These are phyloP conservation scores for Melanotus villosus DNA, from an alignment of 2,888 invertebrate species.

Conservation along the genomic window DNA sequence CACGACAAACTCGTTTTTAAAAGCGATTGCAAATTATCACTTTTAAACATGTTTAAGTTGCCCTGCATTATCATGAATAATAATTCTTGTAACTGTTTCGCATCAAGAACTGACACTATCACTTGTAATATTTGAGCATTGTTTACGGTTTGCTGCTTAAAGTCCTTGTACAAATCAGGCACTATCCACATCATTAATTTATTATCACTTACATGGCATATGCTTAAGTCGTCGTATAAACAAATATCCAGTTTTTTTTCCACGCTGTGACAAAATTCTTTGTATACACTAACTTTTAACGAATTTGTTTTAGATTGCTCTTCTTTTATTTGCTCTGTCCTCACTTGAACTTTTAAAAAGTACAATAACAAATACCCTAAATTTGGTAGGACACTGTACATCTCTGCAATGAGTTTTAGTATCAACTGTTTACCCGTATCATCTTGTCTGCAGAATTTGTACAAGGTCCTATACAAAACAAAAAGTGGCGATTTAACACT, in stretches of 20 bases:
- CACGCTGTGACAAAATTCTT: constrained; percentile 85
- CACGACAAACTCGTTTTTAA: constrained; percentile 89
- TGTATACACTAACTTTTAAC: constrained; percentile 89
- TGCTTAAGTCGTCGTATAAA: constrained; percentile 86
- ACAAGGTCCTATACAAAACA: constrained; percentile 88
- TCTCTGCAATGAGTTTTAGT: constrained; percentile 82
- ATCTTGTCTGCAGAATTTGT: constrained; percentile 78
- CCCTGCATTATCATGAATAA: constrained; percentile 94
- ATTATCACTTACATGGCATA: constrained; percentile 91
- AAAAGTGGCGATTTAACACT: constrained; percentile 86
- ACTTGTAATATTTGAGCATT: constrained; percentile 90
- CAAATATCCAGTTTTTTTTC: constrained; percentile 82
- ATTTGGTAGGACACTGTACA: constrained; percentile 80
- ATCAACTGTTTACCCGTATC: constrained; percentile 85
- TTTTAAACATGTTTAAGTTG: constrained; percentile 86
- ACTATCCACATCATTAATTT: constrained; percentile 92
- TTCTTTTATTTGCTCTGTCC: constrained; percentile 70
- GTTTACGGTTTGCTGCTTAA: constrained; percentile 88
- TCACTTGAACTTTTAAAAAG: constrained; percentile 86
- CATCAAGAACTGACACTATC: constrained; percentile 92
- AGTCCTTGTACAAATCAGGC: constrained; percentile 93
- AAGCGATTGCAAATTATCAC: constrained; percentile 81
- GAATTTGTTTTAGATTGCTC: constrained; percentile 70
- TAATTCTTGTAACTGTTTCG: constrained; percentile 90
- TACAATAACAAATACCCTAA: constrained; percentile 91